Conservation (phyloP, 2,113 vertebrate genomes). For the Halichoerus grypus region DNA sequence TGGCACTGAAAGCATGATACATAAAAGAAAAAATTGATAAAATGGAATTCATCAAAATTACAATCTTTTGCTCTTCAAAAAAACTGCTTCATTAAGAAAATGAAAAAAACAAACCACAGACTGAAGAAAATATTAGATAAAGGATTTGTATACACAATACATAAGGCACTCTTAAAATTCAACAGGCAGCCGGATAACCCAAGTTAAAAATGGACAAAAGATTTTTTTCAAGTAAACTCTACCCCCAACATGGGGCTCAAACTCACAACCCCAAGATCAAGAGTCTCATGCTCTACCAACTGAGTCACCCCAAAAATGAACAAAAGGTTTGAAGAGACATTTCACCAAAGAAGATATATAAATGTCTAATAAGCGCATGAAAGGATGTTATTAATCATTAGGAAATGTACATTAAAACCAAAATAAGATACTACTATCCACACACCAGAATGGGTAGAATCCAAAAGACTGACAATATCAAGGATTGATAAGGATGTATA, state of each 20-base stretch:
- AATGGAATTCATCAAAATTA: conserved; percentile 9
- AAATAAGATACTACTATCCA: neutral
- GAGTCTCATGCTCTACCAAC: neutral
- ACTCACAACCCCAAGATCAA: neutral
- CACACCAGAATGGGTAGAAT: neutral
- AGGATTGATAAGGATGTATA: neutral
- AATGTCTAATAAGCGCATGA: neutral
- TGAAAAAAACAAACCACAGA: neutral
- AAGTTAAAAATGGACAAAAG: neutral
- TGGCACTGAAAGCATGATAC: neutral
- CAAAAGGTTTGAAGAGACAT: neutral
- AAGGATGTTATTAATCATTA: neutral
- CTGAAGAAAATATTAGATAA: neutral
- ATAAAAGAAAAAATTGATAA: neutral
- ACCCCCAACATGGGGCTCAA: neutral
- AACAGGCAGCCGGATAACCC: neutral
- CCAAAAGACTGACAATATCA: neutral
- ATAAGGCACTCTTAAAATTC: neutral
- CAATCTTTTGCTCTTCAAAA: neutral
- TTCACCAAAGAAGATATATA: neutral
- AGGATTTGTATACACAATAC: neutral
- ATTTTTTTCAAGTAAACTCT: neutral
- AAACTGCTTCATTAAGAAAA: neutral
- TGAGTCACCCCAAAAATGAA: neutral
- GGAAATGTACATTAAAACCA: neutral